Conservation (phyloP, 1,140 invertebrate genomes). For the Nilaparvata lugens region DNA sequence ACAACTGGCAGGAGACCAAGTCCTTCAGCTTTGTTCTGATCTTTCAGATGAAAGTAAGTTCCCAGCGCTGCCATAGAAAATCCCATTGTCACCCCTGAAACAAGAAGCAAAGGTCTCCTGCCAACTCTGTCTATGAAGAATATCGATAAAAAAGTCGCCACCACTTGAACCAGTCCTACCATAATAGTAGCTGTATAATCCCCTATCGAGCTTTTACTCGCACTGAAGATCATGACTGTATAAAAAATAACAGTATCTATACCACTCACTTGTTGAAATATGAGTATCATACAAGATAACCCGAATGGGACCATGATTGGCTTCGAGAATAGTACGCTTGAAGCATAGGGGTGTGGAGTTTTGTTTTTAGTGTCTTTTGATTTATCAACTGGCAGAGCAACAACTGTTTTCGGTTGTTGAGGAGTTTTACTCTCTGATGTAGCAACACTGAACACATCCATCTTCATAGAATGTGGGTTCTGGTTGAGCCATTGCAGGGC, state of each 20-base stretch:
- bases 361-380: neutral
- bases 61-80: constrained; percentile 43
- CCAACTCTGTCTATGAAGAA: constrained; percentile 45
- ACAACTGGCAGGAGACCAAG: constrained; percentile 37
- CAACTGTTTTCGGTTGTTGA: neutral
- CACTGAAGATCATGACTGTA: constrained; percentile 52
- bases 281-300: constrained; percentile 40
- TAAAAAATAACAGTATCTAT: constrained; percentile 63
- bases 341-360: constrained; percentile 9
- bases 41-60: constrained; percentile 42
- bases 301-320: constrained; percentile 32
- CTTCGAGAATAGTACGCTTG: constrained; percentile 7
- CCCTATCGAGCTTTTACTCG: constrained; percentile 44
- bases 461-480: constrained; percentile 4
- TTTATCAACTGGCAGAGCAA: neutral
- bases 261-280: constrained; percentile 54
- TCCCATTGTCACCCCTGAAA: constrained; percentile 37
- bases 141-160: constrained; percentile 42
- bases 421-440: constrained; percentile 1
- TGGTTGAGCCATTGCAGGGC: constrained; percentile 40
- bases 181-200: constrained; percentile 51
- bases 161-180: constrained; percentile 44
- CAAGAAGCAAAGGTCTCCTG: constrained; percentile 38
- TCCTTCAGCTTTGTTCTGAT: constrained; percentile 17
- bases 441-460: constrained; percentile 18